Conservation (phyloP, 2,797 vertebrate species). For the Spinibarbus caldwelli region DNA sequence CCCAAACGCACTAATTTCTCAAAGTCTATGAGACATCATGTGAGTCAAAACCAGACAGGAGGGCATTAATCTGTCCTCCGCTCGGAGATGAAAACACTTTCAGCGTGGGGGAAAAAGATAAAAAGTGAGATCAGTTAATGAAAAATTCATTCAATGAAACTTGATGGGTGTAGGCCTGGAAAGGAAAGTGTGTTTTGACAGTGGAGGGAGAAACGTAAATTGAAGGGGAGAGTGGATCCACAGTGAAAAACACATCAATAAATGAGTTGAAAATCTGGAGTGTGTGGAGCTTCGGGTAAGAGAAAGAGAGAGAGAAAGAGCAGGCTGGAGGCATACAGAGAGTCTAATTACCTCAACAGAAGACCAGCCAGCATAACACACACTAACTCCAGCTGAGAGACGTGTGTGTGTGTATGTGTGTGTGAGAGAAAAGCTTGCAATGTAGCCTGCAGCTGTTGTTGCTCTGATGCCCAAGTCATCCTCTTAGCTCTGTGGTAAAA, state of each 20-base stretch:
- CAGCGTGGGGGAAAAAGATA: slow-evolving; percentile 1
- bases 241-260: slow-evolving; percentile 64
- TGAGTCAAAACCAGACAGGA: slow-evolving; percentile 35
- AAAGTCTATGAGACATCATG: slow-evolving; percentile 12
- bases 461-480: slow-evolving; percentile 33
- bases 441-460: slow-evolving; percentile 45
- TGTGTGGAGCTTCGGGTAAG: slow-evolving; percentile 15
- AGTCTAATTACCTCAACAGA: slow-evolving; percentile 61
- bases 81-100: slow-evolving; percentile 49
- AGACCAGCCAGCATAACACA: slow-evolving; percentile 50
- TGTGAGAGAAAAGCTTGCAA: background rate
- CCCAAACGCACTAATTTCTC: slow-evolving; percentile 45
- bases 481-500: slow-evolving; percentile 34
- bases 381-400: slow-evolving; percentile 29
- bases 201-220: slow-evolving; percentile 54
- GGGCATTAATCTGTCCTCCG: slow-evolving; percentile 56
- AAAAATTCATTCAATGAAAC: slow-evolving; percentile 62
- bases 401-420: slow-evolving; percentile 21
- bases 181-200: slow-evolving; percentile 63
- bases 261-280: slow-evolving; percentile 64
- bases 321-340: slow-evolving; percentile 38
- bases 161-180: slow-evolving; percentile 53
- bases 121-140: slow-evolving; percentile 54
- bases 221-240: slow-evolving; percentile 59
- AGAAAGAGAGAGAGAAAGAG: background rate